phyloP scores from a whole-genome alignment of 2,113 vertebrate genomes.

The Rhinichthys klamathensis region DNA sequence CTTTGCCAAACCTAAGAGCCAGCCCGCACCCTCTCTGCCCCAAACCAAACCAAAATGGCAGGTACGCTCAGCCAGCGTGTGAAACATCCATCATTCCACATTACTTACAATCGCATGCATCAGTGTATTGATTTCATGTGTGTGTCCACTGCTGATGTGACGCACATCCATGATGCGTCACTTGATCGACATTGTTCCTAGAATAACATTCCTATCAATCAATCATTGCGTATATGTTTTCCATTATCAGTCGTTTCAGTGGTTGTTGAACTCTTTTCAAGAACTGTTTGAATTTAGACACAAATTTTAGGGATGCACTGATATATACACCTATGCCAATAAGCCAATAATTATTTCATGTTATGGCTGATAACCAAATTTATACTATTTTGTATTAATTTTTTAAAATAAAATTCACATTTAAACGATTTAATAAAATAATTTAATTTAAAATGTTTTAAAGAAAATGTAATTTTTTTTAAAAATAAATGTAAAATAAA shows the following conservation, averaged over 20 bases:
- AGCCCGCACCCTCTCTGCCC: slow-evolving; percentile 64
- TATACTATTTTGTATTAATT: not conserved
- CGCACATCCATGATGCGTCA: not conserved
- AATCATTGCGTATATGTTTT: not conserved
- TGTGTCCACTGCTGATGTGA: not conserved
- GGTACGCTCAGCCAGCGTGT: slow-evolving; percentile 69
- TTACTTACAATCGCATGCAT: not conserved
- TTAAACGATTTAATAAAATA: not conserved
- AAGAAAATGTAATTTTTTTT: not conserved
- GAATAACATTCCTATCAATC: not conserved
- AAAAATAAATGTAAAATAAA: not conserved
- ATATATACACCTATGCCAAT: not conserved
- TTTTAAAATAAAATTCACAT: not conserved
- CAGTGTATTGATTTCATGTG: not conserved
- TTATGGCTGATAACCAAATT: not conserved
- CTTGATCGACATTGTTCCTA: not conserved
- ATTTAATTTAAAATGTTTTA: not conserved
- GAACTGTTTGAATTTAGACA: not conserved
- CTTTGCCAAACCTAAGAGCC: slow-evolving; percentile 76
- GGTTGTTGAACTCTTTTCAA: too few relatives aligned
- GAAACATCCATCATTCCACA: not conserved
- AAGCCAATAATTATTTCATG: not conserved
- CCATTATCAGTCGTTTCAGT: not conserved
- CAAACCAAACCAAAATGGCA: slow-evolving; percentile 77
- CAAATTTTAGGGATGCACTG: not conserved